Percentiles rank a stretch among this genome's conserved stretches.
These are phyloP conservation scores for Callyntrura guangdongensis DNA, from an alignment of 2,888 invertebrate genomes.

Conservation along the genomic window DNA sequence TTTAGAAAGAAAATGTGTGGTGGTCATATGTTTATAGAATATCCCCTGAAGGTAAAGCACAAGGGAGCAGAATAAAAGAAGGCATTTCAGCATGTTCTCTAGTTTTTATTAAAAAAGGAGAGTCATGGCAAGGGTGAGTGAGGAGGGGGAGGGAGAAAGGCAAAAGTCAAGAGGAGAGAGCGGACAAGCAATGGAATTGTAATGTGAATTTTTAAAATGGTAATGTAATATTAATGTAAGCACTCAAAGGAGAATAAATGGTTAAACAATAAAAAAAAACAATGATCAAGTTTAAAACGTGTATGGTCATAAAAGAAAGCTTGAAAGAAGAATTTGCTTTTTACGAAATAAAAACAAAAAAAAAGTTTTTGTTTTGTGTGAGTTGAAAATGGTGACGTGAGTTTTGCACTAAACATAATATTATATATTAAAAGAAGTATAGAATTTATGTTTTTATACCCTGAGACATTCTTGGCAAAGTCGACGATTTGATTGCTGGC, in stretches of 20 bases:
- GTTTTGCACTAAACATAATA: background rate
- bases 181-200: constrained; percentile 45
- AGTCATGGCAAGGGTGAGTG: background rate
- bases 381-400: constrained; percentile 2
- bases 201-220: constrained; percentile 68
- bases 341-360: background rate
- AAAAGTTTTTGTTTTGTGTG: constrained; percentile 19
- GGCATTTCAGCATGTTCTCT: constrained; percentile 39
- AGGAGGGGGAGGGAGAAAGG: background rate
- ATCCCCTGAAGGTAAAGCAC: constrained; percentile 62
- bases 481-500: constrained; percentile 98
- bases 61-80: constrained; percentile 59
- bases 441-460: constrained; percentile 88
- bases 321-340: background rate
- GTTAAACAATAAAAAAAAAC: constrained; percentile 50
- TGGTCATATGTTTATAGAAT: background rate
- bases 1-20: constrained; percentile 19
- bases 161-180: background rate
- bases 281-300: background rate
- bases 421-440: constrained; percentile 22
- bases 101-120: constrained; percentile 18
- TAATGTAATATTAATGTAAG: constrained; percentile 71
- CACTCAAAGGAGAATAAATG: constrained; percentile 39
- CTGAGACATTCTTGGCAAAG: constrained; percentile 97
- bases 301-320: background rate